Evolutionary conservation across 2,797 vertebrate genomes (phyloP).

Genomic region (Ibycter americanus): DNA sequence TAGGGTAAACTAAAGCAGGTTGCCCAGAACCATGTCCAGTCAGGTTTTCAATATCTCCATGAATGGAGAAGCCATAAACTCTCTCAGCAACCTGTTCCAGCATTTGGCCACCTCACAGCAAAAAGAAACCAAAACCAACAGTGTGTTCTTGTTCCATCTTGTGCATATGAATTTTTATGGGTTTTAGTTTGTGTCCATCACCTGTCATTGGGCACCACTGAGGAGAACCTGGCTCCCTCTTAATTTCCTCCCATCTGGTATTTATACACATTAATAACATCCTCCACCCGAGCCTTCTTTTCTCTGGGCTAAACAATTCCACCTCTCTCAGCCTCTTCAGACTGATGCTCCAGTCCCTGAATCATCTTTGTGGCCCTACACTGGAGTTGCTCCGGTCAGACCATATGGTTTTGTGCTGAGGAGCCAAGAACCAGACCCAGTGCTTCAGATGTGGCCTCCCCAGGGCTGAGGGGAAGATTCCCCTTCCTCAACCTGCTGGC

Average conservation of each 20-base stretch:
- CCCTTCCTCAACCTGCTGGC: background rate
- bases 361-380: background rate
- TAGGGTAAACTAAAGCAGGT: background rate
- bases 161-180: background rate
- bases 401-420: fast-evolving
- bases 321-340: too few relatives aligned
- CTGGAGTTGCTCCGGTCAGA: background rate
- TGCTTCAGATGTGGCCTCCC: background rate
- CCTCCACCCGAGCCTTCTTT: too few relatives aligned
- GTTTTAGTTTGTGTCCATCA: background rate
- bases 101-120: background rate
- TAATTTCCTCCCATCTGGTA: too few relatives aligned
- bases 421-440: background rate
- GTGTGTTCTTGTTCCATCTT: background rate
- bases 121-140: background rate
- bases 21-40: background rate
- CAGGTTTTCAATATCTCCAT: background rate
- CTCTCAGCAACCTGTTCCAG: background rate
- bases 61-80: background rate
- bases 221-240: too few relatives aligned
- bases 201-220: background rate
- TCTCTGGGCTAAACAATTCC: too few relatives aligned
- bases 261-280: too few relatives aligned
- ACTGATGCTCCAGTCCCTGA: background rate
- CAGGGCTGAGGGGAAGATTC: background rate